phyloP scores from a whole-genome alignment of 2,888 invertebrate genomes.

The Notocelia uddmanniana region DNA sequence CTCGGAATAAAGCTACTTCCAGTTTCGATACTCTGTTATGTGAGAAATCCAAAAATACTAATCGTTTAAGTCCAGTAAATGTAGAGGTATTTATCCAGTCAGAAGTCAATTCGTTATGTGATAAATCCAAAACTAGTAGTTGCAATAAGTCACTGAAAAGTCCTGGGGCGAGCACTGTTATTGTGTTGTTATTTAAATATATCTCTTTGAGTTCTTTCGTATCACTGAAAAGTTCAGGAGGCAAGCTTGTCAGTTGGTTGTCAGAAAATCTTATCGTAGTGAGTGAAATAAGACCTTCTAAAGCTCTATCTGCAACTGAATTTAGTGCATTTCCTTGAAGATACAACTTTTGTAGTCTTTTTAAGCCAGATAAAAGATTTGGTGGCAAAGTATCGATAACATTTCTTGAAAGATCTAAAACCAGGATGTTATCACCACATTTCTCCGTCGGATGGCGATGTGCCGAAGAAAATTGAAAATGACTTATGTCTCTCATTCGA shows the following conservation, averaged over 20 bases:
- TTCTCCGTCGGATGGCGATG: conserved; percentile 86
- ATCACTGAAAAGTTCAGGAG: conserved; percentile 93
- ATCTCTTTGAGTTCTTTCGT: conserved; percentile 92
- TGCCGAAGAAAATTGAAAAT: conserved; percentile 89
- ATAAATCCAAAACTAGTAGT: conserved; percentile 91
- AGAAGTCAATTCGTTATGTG: conserved; percentile 91
- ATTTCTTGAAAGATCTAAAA: conserved; percentile 92
- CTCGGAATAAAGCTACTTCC: conserved; percentile 91
- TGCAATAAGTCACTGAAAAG: conserved; percentile 91
- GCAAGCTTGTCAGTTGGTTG: conserved; percentile 92
- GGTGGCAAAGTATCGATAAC: conserved; percentile 91
- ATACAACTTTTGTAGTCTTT: conserved; percentile 90
- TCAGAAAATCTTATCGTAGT: conserved; percentile 91
- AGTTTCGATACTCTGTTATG: conserved; percentile 91
- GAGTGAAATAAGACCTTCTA: conserved; percentile 90
- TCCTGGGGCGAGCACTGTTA: conserved; percentile 92
- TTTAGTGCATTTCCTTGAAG: conserved; percentile 91
- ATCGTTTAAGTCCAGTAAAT: conserved; percentile 90
- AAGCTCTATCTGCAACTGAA: conserved; percentile 91
- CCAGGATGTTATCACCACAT: conserved; percentile 89
- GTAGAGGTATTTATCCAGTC: conserved; percentile 94
- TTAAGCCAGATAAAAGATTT: conserved; percentile 89
- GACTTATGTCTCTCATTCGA: conserved; percentile 90
- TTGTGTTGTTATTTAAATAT: conserved; percentile 92
- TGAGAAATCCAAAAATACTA: conserved; percentile 92